Conservation (phyloP, 1,140 invertebrate species). For the Bradysia coprophila region DNA sequence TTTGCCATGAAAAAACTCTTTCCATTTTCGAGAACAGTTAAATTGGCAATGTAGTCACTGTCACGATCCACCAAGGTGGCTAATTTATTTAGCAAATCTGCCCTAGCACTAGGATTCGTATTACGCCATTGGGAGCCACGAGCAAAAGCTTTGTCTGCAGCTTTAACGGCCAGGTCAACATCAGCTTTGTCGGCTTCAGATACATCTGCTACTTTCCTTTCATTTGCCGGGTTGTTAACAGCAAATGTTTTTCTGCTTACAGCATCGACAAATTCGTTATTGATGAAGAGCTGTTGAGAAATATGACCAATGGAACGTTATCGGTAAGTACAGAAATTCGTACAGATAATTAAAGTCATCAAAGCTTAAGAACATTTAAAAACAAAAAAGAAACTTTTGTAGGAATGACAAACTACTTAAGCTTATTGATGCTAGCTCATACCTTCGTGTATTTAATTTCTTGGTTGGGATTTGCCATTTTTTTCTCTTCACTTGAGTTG, state of each 20-base stretch:
- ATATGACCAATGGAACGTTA: too few species aligned
- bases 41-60: conserved; percentile 34
- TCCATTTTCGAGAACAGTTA: conserved; percentile 77
- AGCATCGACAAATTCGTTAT: conserved; percentile 40
- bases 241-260: conserved; percentile 18
- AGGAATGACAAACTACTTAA: not conserved
- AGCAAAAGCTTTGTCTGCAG: conserved; percentile 34
- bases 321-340: too few species aligned
- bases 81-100: conserved; percentile 31
- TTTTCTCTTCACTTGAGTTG: too few species aligned
- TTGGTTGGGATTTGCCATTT: conserved; percentile 18
- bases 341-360: too few species aligned
- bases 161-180: conserved; percentile 30
- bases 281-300: conserved; percentile 49
- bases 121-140: conserved; percentile 36
- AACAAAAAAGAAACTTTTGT: not conserved
- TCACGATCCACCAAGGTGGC: conserved; percentile 56
- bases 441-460: conserved; percentile 20
- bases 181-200: conserved; percentile 30
- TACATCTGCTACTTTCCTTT: conserved; percentile 33
- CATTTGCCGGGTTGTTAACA: conserved; percentile 30
- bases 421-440: too few species aligned
- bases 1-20: conserved; percentile 52
- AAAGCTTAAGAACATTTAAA: not conserved
- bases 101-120: conserved; percentile 39